A percentile compares a stretch with the other conserved stretches of the same genome.
These are phyloP conservation scores for Abrostola tripartita DNA, from an alignment of 2,888 invertebrate species.

Conservation along the genomic window DNA sequence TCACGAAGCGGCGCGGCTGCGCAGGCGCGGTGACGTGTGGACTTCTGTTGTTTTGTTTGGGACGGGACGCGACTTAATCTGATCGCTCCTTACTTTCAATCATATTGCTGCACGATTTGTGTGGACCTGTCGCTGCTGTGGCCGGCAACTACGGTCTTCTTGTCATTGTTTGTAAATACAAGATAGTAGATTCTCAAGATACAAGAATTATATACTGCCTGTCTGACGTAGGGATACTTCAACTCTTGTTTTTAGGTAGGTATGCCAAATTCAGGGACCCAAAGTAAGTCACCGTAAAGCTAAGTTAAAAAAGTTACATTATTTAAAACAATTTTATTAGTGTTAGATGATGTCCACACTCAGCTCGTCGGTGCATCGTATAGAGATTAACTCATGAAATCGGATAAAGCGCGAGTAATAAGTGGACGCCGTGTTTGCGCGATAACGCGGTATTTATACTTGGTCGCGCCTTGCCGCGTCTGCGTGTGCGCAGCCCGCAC, in stretches of 20 bases:
- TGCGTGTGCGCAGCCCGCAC: conserved; percentile 28
- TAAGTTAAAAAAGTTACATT: no score
- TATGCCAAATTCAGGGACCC: no score
- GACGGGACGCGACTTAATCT: conserved; percentile 62
- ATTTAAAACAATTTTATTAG: no score
- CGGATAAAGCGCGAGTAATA: conserved; percentile 74
- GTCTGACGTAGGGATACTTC: no score
- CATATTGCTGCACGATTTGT: conserved; percentile 54
- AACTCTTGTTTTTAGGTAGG: no score
- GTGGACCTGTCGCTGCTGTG: conserved; percentile 25
- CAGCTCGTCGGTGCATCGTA: conserved; percentile 30
- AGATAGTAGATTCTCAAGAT: no score
- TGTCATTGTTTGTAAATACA: no score
- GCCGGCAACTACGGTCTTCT: no score
- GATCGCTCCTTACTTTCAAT: conserved; percentile 75
- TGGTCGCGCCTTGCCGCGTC: conserved; percentile 43
- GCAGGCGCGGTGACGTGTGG: conserved; percentile 29
- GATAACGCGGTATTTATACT: conserved; percentile 72
- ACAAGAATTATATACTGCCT: no score
- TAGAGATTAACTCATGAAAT: conserved; percentile 74
- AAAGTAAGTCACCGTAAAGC: no score
- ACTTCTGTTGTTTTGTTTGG: conserved; percentile 44
- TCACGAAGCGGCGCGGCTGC: conserved; percentile 12
- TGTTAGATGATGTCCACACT: conserved; percentile 39
- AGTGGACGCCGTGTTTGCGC: conserved; percentile 61